Percentiles rank a stretch among this genome's conserved stretches.
Evolutionary conservation across 2,113 vertebrate species (phyloP).

Genomic region (Ptilonorhynchus violaceus): DNA sequence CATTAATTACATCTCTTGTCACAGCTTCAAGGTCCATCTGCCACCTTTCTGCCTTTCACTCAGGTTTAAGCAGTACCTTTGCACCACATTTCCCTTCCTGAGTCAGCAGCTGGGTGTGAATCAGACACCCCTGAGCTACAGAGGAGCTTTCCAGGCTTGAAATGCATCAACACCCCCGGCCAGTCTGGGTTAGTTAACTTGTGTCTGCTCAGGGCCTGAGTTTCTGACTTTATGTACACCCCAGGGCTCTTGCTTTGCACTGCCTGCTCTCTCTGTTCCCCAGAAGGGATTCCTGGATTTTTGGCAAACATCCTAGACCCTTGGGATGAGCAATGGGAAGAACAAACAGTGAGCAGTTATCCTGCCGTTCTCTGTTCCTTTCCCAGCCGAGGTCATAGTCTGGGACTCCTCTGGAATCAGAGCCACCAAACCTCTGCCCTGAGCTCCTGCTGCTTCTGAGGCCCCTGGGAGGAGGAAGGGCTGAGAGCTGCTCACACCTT

Average conservation of each 20-base stretch:
- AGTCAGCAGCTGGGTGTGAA: neutral
- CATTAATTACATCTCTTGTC: neutral
- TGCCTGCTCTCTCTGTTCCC: neutral
- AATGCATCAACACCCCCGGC: neutral
- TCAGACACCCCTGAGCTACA: neutral
- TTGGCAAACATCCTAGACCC: neutral
- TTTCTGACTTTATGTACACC: neutral
- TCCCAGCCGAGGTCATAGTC: neutral
- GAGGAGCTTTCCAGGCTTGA: neutral
- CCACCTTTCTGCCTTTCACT: neutral
- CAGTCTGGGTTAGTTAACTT: neutral
- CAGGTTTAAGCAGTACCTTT: neutral
- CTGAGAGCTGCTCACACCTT: neutral
- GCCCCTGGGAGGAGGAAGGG: neutral
- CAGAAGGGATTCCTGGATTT: neutral
- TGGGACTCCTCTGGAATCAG: neutral
- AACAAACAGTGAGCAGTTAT: neutral
- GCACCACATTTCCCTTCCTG: neutral
- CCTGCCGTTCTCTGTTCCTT: neutral
- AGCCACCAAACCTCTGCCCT: neutral
- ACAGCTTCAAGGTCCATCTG: neutral
- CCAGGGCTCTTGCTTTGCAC: neutral
- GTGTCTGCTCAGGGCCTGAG: neutral
- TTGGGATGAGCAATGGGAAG: neutral
- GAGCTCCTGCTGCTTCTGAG: neutral